phyloP scores from a whole-genome alignment of 2,797 vertebrate species.

The Muraenolepis orangiensis region DNA sequence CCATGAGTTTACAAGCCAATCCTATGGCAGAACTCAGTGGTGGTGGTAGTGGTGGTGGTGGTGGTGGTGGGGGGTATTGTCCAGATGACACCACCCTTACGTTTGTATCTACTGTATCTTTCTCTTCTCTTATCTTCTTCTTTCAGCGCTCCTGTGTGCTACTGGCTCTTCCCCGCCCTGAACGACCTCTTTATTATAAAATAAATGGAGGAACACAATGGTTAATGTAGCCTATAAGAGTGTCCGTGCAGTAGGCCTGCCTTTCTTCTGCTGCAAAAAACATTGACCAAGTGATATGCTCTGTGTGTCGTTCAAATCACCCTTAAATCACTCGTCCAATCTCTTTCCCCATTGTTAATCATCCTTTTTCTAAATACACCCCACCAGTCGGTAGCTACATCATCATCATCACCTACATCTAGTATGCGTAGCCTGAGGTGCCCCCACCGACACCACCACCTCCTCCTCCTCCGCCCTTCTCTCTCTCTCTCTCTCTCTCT shows the following conservation, averaged over 20 bases:
- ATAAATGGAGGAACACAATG: not conserved
- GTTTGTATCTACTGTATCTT: not conserved
- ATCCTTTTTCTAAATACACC: not conserved
- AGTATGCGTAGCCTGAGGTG: not conserved
- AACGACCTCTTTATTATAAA: not conserved
- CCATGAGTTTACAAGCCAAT: not conserved
- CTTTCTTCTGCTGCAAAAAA: not conserved
- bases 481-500: too few species aligned
- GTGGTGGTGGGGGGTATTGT: too few species aligned
- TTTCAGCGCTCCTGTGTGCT: not conserved
- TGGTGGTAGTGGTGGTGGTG: too few species aligned
- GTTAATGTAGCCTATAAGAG: not conserved
- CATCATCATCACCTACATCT: not conserved
- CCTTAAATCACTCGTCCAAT: constrained; percentile 15
- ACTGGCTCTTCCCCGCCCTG: not conserved
- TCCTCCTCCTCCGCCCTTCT: too few species aligned
- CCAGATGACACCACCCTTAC: not conserved
- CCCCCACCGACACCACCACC: not conserved
- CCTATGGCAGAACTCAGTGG: not conserved
- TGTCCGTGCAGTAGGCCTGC: not conserved
- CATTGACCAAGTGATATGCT: not conserved
- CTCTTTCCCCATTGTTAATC: not conserved
- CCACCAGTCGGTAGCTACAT: not conserved
- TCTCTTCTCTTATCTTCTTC: too few species aligned
- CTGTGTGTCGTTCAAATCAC: not conserved